Conservation (phyloP, 2,113 vertebrate species). For the Capreolus pygargus region DNA sequence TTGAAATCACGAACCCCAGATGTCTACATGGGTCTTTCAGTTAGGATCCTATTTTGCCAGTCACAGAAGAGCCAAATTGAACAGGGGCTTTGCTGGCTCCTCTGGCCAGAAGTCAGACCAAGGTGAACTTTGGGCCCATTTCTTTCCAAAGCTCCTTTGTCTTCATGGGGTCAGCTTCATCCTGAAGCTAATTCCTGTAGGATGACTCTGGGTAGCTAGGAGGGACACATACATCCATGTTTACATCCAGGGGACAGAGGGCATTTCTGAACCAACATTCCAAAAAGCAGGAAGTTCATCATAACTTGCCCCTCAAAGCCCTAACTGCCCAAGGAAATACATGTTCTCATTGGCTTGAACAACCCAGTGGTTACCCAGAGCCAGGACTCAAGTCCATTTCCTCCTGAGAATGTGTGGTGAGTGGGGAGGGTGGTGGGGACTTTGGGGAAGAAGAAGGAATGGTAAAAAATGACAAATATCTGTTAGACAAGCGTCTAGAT, state of each 20-base stretch:
- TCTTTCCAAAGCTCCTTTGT: background rate
- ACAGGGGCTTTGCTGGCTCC: background rate
- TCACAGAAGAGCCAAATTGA: background rate
- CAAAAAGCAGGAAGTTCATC: background rate
- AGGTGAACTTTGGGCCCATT: background rate
- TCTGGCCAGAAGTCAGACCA: background rate
- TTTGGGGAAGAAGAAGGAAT: background rate
- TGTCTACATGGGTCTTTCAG: background rate
- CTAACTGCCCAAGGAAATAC: background rate
- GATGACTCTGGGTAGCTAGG: background rate
- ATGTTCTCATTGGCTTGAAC: background rate
- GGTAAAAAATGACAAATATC: background rate
- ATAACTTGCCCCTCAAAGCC: background rate
- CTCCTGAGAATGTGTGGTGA: background rate
- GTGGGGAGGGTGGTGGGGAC: background rate
- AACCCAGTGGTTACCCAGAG: too few relatives aligned
- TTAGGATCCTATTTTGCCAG: background rate
- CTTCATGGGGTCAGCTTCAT: background rate
- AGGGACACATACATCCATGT: background rate
- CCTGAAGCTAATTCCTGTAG: background rate
- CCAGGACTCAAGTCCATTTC: background rate
- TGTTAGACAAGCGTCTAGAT: background rate
- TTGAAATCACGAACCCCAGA: background rate
- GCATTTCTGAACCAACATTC: background rate
- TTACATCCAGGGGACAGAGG: background rate